Base-by-base conservation (phyloP, 2,797 vertebrate genomes). In the Rhynchotus rufescens region DNA sequence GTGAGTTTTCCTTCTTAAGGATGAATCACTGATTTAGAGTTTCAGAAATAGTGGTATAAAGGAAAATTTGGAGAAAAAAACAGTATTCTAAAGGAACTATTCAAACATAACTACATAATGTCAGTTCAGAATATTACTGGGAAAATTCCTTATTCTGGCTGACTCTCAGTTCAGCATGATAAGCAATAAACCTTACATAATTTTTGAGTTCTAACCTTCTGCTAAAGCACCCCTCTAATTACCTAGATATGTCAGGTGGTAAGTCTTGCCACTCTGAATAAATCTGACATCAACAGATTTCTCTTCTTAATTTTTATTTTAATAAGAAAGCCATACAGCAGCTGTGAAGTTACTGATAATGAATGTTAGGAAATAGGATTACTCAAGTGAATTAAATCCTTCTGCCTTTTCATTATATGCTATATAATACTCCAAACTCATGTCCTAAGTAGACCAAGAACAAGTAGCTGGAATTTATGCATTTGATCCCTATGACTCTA, bases 311-410 rank as follows among this genome's bases (percentile, higher is more conserved):
- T 91, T 96, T 95, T 96, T 88, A 67, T 61, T 91, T 94, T 94
- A 93, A 82, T 94, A 96, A 95, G 51, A 80, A 95, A 95, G 52
- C 79, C 66, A 73, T 77, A 88, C 10, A 83, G 62, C 64, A 92
- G 69, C 93, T 96, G 60, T 81, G 72, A 95, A 93, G 52, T 92
- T 91, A 86, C 91, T 96, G 93, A 94, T 97, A 96, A 95, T 94
- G 89, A 92, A 86, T 72, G 25, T 79, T 94, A 90, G 62, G 80
- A 94, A 96, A 94, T 89, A 87, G 66, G 88, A 95, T 96, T 95
- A 94, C 62, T 96, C 51, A 92, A 85, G 87, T 84, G 92, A 94
- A 78, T 89, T 93, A 95, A 96, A 95, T 95, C 86, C 93, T 93
- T 95, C 81, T 93, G 45, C 76, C 77, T 92, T 93, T 84, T 90